Base-by-base conservation (phyloP, 37 sponge, comb jelly and placozoan species). In the Mnemiopsis leidyi region DNA sequence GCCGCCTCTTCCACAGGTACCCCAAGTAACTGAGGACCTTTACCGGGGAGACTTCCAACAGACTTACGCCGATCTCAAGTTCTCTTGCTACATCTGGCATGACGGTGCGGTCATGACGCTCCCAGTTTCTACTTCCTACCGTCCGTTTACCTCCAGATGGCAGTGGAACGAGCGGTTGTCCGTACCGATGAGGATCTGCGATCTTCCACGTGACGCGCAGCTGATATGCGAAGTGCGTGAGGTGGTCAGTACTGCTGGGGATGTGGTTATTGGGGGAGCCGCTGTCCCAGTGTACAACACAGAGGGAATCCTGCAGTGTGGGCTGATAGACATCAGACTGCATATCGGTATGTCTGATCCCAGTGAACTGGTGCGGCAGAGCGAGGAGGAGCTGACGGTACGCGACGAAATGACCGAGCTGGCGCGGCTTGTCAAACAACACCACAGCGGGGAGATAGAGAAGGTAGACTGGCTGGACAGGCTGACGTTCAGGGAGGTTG, bases 401-500 rank as follows among this genome's bases (percentile, higher is more conserved):
- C 13, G 90, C 26, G 90, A 85, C 36, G 90, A 85, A 25, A 85
- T 85, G 90, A 85, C 90, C 0, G 90, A 85, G 90, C 39, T 85
- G 24, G 90, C 76, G 23, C 28, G 33, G 83, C 94, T 99, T 76
- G 96, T 95, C 36, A 95, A 96, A 93, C 95, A 95, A 92, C 95
- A 99, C 93, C 76, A 94, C 28, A 95, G 96, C 68, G 96, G 97
- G 0, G 95, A 95, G 82, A 95, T 99, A 95, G 94, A 94, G 95
- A 92, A 95, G 35, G 95, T 97, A 32, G 99, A 97, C 75, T 99
- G 99, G 99, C 83, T 99, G 39, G 99, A 99, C 83, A 71, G 97
- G 48, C 94, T 96, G 39, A 95, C 97, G 28, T 97, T 95, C 93
- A 90, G 98, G 30, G 97, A 99, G 76, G 95, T 99, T 28, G 97